Conservation (phyloP, 2,797 vertebrate species). For the Rhyacichthys aspro region DNA sequence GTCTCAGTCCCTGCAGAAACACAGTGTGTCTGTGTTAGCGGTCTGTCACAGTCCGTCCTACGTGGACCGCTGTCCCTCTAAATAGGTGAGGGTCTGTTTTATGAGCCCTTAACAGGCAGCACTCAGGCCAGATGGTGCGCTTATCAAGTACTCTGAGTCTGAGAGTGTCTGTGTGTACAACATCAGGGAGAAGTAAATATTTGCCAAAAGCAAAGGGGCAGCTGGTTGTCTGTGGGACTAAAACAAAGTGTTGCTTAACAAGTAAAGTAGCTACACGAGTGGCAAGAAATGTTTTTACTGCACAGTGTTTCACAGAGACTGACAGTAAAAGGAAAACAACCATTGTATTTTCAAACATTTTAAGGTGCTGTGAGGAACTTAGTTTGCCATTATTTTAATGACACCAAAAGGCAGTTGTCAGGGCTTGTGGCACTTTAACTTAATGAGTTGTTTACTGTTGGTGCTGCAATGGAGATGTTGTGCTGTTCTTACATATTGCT, state of each 20-base stretch:
- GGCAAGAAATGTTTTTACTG: conserved; percentile 16
- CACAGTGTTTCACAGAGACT: background rate
- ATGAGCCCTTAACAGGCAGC: conserved; percentile 74
- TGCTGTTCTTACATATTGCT: too few species aligned
- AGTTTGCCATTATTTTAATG: too few species aligned
- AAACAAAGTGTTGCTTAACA: conserved; percentile 43
- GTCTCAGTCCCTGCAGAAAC: background rate
- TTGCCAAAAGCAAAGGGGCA: conserved; percentile 73
- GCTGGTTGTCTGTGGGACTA: conserved; percentile 64
- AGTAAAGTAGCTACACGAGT: conserved; percentile 20
- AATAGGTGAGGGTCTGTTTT: conserved; percentile 69
- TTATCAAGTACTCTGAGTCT: conserved; percentile 67
- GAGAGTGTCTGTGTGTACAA: conserved; percentile 25
- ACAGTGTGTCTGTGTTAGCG: conserved; percentile 3
- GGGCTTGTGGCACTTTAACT: background rate
- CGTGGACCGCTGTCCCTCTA: conserved; percentile 43
- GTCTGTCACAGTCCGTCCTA: conserved; percentile 21
- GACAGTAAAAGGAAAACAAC: background rate
- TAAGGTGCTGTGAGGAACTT: background rate
- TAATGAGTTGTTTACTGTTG: background rate
- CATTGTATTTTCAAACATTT: background rate
- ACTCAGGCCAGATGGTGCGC: conserved; percentile 77
- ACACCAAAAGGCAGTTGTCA: background rate
- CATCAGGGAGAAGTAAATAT: conserved; percentile 75
- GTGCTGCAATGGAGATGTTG: background rate